Conservation (phyloP, 2,113 vertebrate species). For the Gymnarchus niloticus region DNA sequence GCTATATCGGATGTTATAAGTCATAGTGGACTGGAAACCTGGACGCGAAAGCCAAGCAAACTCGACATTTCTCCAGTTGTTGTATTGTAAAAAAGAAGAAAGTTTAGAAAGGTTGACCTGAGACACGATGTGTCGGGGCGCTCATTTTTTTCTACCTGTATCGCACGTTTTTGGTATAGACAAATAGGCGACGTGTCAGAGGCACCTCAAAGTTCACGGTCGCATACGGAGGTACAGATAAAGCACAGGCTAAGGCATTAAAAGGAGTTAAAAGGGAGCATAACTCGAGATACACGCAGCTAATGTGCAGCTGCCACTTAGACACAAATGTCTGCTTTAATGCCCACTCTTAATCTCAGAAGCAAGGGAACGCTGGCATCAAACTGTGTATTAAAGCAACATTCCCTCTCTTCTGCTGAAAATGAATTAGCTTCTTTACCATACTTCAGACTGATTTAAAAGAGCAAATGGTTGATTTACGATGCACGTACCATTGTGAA, state of each 20-base stretch:
- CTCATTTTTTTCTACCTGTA: background rate
- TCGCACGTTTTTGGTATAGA: background rate
- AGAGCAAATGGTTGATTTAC: conserved; percentile 62
- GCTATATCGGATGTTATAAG: background rate
- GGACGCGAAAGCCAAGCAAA: background rate
- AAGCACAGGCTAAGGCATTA: background rate
- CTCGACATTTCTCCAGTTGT: background rate
- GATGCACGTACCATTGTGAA: conserved; percentile 75
- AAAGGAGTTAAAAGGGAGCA: background rate
- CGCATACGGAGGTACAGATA: background rate
- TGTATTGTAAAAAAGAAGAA: background rate
- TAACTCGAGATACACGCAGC: background rate
- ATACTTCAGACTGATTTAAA: conserved; percentile 24
- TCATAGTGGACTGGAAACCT: background rate
- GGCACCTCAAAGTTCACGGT: conserved; percentile 5
- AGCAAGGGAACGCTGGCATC: background rate
- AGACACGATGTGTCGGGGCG: background rate
- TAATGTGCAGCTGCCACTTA: background rate
- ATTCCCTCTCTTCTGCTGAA: background rate
- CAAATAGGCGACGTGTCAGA: background rate
- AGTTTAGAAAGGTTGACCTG: background rate
- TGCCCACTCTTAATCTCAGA: background rate
- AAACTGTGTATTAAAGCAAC: background rate
- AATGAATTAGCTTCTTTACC: conserved; percentile 19
- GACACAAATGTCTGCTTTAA: background rate